Percentiles rank a stretch among this genome's conserved stretches.
Evolutionary conservation across 2,797 vertebrate species (phyloP).

Genomic region (Dendrocincla fuliginosa): DNA sequence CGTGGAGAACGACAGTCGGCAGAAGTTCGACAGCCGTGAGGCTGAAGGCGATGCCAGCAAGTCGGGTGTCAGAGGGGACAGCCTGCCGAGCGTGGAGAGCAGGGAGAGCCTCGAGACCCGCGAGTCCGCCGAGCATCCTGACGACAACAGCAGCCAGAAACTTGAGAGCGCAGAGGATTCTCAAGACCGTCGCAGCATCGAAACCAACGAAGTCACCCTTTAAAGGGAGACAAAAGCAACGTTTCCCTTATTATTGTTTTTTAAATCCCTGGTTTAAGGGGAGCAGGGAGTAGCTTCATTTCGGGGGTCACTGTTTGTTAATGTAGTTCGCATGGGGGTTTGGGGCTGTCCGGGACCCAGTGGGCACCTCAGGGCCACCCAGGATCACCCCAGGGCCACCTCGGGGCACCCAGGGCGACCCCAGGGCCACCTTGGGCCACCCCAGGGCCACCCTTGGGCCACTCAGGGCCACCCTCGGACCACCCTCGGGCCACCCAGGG

Average conservation of each 20-base stretch:
- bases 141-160: constrained; percentile 1
- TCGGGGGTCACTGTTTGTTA: constrained; percentile 1
- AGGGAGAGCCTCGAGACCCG: background rate
- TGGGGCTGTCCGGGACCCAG: background rate
- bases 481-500: too few species aligned
- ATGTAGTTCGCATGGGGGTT: background rate
- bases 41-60: background rate
- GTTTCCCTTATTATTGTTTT: background rate
- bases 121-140: background rate
- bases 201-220: constrained; percentile 30
- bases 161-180: constrained; percentile 32
- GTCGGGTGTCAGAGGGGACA: background rate
- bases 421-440: too few species aligned
- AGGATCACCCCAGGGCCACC: too few species aligned
- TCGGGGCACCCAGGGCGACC: too few species aligned
- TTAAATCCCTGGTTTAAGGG: background rate
- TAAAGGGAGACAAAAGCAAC: background rate
- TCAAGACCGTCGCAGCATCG: background rate
- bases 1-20: constrained; percentile 42
- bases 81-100: background rate
- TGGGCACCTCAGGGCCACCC: background rate
- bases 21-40: background rate
- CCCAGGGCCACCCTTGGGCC: too few species aligned
- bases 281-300: background rate
- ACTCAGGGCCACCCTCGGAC: too few species aligned